Percentiles rank a stretch among this genome's conserved stretches.
Conservation (phyloP, 2,797 vertebrate species). For the Helarctos malayanus region DNA sequence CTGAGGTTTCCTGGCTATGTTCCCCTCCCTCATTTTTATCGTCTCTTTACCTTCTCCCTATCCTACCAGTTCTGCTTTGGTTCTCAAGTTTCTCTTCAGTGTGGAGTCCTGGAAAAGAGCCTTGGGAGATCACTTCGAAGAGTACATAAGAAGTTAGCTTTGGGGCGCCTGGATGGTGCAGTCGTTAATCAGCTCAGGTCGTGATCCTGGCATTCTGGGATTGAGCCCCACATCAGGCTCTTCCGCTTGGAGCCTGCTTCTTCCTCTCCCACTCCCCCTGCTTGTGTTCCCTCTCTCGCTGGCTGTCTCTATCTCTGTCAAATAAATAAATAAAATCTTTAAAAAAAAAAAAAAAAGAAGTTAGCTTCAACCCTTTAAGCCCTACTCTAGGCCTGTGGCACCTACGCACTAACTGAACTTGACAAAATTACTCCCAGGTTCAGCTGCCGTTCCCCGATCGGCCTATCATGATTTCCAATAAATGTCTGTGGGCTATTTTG, state of each 20-base stretch:
- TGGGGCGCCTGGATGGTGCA: too few relatives aligned
- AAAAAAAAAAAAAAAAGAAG: too few relatives aligned
- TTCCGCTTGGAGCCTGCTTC: too few relatives aligned
- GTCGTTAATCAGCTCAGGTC: too few relatives aligned
- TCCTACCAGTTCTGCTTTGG: slow-evolving; percentile 20
- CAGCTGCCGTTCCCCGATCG: not conserved
- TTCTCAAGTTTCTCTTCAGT: not conserved
- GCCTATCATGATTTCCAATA: not conserved
- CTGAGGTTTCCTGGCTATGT: not conserved
- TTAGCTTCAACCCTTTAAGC: not conserved
- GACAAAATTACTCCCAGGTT: not conserved
- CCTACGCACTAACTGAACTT: not conserved
- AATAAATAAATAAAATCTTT: too few relatives aligned
- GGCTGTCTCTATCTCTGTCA: too few relatives aligned
- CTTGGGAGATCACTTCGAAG: not conserved
- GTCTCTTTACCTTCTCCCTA: not conserved
- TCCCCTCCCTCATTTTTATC: not conserved
- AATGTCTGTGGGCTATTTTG: not conserved
- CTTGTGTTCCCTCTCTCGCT: too few relatives aligned
- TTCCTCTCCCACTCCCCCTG: too few relatives aligned
- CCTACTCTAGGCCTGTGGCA: not conserved
- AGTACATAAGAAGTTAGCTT: not conserved
- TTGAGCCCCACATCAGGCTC: too few relatives aligned
- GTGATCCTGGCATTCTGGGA: too few relatives aligned
- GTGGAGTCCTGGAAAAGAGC: not conserved